Percentiles rank a stretch among this genome's conserved stretches.
These are phyloP conservation scores for Molossus alvarezi DNA, from an alignment of 2,797 vertebrate species.

Conservation along the genomic window DNA sequence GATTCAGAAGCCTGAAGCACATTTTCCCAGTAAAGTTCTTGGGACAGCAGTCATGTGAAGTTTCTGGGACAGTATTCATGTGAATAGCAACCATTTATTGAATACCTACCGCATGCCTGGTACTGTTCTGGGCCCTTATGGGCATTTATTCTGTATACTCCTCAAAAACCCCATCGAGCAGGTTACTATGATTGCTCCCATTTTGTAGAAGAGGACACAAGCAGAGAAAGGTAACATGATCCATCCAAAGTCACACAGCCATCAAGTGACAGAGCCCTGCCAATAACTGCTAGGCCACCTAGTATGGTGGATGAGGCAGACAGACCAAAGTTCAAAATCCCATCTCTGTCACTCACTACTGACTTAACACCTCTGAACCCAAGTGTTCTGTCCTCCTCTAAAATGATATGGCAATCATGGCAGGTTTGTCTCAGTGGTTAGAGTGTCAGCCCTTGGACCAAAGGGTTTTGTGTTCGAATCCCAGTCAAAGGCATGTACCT, in stretches of 20 bases:
- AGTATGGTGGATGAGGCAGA: background rate
- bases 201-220: slow-evolving; percentile 33
- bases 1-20: background rate
- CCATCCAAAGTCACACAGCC: background rate
- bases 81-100: background rate
- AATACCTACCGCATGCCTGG: background rate
- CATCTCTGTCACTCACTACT: background rate
- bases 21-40: background rate
- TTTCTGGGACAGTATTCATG: background rate
- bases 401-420: background rate
- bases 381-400: background rate
- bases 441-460: no score
- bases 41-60: no score
- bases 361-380: background rate
- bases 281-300: background rate
- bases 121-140: background rate
- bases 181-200: background rate
- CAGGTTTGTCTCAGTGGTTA: no score
- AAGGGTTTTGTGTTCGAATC: no score
- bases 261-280: background rate
- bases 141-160: background rate
- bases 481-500: no score
- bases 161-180: background rate
- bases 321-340: slow-evolving; percentile 12
- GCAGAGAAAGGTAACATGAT: background rate